phyloP scores from a whole-genome alignment of 2,797 vertebrate genomes.

The Tragopan temminckii region DNA sequence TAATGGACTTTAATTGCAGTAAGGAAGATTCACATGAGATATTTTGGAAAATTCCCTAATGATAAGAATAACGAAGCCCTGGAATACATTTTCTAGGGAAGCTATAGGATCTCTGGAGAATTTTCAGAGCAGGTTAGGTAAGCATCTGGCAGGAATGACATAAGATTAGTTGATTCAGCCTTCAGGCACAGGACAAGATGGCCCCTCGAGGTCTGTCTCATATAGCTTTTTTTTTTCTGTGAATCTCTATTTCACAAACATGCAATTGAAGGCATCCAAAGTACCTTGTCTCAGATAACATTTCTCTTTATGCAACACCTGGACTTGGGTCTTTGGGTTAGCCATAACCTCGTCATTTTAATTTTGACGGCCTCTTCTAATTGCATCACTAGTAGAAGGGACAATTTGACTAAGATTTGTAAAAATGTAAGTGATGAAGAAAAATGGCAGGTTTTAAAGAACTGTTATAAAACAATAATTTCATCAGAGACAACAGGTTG shows the following conservation, averaged over 20 bases:
- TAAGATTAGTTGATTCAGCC: background rate
- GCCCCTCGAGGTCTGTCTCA: background rate
- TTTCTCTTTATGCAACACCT: background rate
- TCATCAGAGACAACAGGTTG: background rate
- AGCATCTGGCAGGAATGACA: conserved; percentile 19
- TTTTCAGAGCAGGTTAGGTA: background rate
- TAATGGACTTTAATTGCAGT: background rate
- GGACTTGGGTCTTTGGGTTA: background rate
- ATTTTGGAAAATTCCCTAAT: conserved; percentile 17
- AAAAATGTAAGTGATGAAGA: background rate
- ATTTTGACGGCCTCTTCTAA: background rate
- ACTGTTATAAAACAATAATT: background rate
- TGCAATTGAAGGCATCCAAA: background rate
- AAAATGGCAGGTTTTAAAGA: background rate
- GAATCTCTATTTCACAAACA: background rate
- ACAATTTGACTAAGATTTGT: background rate
- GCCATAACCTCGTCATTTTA: background rate
- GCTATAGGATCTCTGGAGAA: background rate
- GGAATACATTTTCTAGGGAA: background rate
- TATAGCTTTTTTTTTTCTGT: background rate
- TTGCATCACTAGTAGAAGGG: background rate
- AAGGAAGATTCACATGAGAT: background rate
- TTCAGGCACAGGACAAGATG: background rate
- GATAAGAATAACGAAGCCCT: conserved; percentile 7
- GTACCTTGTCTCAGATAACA: background rate